phyloP scores from a whole-genome alignment of 2,888 invertebrate genomes.

The Sarcophaga rosellei region DNA sequence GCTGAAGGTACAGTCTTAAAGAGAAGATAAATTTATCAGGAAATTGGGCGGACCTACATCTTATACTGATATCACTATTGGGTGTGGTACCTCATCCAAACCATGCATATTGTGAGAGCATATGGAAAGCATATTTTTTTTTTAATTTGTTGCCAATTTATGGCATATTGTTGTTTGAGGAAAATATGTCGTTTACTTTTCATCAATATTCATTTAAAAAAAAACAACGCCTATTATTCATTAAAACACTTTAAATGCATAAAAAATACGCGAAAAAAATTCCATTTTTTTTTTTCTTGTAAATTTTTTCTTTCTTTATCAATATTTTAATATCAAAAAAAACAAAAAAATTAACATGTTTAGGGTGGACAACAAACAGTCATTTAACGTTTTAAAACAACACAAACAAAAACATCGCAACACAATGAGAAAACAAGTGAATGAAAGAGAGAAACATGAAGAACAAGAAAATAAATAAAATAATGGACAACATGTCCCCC shows the following conservation, averaged over 20 bases:
- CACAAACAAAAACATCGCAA: not conserved
- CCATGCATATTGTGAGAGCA: no score
- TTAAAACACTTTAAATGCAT: slow-evolving; percentile 5
- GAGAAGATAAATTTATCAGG: no score
- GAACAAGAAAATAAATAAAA: slow-evolving; percentile 20
- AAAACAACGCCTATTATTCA: slow-evolving; percentile 13
- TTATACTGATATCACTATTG: no score
- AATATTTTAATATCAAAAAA: slow-evolving; percentile 38
- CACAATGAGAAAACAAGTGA: not conserved
- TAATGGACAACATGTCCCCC: slow-evolving; percentile 55
- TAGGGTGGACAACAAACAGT: slow-evolving; percentile 62
- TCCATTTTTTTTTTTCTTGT: no score
- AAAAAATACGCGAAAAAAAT: slow-evolving; percentile 20
- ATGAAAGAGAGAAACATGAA: not conserved
- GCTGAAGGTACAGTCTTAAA: no score
- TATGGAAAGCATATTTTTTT: no score
- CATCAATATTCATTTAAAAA: slow-evolving; percentile 45
- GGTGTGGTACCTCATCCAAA: no score
- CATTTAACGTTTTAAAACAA: slow-evolving; percentile 49
- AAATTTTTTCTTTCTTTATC: slow-evolving; percentile 30
- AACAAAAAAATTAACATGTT: slow-evolving; percentile 40
- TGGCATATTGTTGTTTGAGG: no score
- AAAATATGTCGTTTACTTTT: not conserved
- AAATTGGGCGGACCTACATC: no score
- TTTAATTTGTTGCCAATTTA: not conserved